These are phyloP conservation scores for Tylochromis polylepis DNA, from an alignment of 2,113 vertebrate species.

Conservation along the genomic window DNA sequence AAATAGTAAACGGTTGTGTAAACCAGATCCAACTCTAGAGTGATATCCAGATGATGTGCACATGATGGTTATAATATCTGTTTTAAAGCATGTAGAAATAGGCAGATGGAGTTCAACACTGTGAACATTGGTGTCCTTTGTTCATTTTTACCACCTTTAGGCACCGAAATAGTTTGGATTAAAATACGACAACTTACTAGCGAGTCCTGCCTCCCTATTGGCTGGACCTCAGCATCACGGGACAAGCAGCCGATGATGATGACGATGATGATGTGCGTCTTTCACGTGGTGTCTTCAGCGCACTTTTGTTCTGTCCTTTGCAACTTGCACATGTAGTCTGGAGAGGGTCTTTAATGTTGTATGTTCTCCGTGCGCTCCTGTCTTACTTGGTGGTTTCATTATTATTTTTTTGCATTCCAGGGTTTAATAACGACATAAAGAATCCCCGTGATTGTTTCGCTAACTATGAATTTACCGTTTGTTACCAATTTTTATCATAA, in stretches of 20 bases:
- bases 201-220: background rate
- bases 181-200: background rate
- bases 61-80: background rate
- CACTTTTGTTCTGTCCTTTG: rapidly evolving
- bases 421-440: background rate
- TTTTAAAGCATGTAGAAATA: rapidly evolving
- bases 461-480: background rate
- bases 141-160: background rate
- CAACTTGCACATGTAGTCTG: background rate
- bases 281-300: background rate
- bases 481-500: background rate
- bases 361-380: background rate
- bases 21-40: rapidly evolving
- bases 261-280: background rate
- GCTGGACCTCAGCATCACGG: background rate
- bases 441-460: background rate
- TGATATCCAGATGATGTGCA: background rate
- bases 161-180: background rate
- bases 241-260: rapidly evolving
- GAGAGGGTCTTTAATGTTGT: background rate
- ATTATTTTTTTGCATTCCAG: background rate
- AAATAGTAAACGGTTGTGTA: background rate
- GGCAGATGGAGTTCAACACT: background rate
- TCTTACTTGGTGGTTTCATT: background rate
- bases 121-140: background rate